A percentile compares a stretch with the other conserved stretches of the same genome.
Conservation (phyloP, 1,140 invertebrate genomes). For the Drosophila melanica region DNA sequence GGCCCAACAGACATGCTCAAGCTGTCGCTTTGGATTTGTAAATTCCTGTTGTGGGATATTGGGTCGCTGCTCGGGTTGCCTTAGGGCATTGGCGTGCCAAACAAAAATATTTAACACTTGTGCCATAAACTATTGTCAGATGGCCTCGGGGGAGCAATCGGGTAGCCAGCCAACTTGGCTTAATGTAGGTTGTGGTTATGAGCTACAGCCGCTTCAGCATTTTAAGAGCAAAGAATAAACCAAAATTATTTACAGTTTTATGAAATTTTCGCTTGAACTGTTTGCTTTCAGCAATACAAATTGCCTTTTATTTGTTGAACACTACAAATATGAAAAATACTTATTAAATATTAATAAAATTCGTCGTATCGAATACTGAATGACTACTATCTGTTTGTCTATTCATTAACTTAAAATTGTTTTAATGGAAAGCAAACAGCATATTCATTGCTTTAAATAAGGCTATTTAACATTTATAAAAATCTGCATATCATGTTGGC, state of each 20-base stretch:
- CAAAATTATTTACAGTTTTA: slow-evolving; percentile 59
- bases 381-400: slow-evolving; percentile 22
- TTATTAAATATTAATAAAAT: slow-evolving; percentile 12
- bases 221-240: slow-evolving; percentile 24
- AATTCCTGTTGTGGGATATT: slow-evolving; percentile 22
- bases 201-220: slow-evolving; percentile 6
- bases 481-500: background rate
- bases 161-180: slow-evolving; percentile 32
- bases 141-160: slow-evolving; percentile 7
- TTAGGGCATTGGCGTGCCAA: slow-evolving; percentile 72
- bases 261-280: slow-evolving; percentile 46
- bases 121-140: slow-evolving; percentile 79
- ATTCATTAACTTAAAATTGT: slow-evolving; percentile 67
- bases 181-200: slow-evolving; percentile 71
- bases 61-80: slow-evolving; percentile 3
- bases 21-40: slow-evolving; percentile 51
- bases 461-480: slow-evolving; percentile 20
- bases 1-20: slow-evolving; percentile 36
- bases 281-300: slow-evolving; percentile 56
- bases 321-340: slow-evolving; percentile 23
- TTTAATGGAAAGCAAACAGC: slow-evolving; percentile 9
- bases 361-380: background rate
- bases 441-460: slow-evolving; percentile 25
- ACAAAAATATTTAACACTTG: slow-evolving; percentile 81
- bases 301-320: slow-evolving; percentile 44